phyloP scores from a whole-genome alignment of 2,888 invertebrate genomes.

The Phrixothrix hirtus region DNA sequence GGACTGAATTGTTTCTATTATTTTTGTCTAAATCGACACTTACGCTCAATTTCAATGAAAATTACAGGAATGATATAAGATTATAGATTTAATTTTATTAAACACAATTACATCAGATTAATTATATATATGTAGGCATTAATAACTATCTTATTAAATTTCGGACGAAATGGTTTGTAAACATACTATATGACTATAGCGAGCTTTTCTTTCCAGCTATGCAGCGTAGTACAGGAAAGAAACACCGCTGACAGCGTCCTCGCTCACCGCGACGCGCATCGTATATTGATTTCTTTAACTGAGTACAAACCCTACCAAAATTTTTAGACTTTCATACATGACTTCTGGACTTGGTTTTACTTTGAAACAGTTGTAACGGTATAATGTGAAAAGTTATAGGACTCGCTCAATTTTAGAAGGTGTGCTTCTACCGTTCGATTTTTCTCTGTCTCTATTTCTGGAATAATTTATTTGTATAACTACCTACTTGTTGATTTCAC shows the following conservation, averaged over 20 bases:
- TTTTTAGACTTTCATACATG: constrained; percentile 21
- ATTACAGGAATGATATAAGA: too few relatives aligned
- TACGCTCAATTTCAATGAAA: too few relatives aligned
- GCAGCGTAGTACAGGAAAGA: constrained; percentile 20
- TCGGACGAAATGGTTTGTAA: too few relatives aligned
- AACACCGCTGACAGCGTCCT: constrained; percentile 22
- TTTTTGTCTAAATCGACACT: too few relatives aligned
- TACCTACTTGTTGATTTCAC: constrained; percentile 30
- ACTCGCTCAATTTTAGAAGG: constrained; percentile 27
- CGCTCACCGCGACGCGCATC: constrained; percentile 35
- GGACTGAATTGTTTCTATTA: too few relatives aligned
- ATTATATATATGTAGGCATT: too few relatives aligned
- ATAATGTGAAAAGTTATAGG: constrained; percentile 36
- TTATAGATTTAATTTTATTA: too few relatives aligned
- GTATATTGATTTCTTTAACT: constrained; percentile 40
- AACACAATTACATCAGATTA: too few relatives aligned
- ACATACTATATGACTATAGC: too few relatives aligned
- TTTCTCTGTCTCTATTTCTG: constrained; percentile 16
- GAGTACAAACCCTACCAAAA: constrained; percentile 37
- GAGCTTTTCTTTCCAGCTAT: constrained; percentile 8
- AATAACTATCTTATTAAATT: too few relatives aligned
- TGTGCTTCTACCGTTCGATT: constrained; percentile 22
- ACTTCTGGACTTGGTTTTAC: constrained; percentile 35
- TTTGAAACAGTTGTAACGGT: constrained; percentile 36
- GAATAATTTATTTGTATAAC: constrained; percentile 29